These are phyloP conservation scores for Melanotus villosus DNA, from an alignment of 2,888 invertebrate species.

Conservation along the genomic window DNA sequence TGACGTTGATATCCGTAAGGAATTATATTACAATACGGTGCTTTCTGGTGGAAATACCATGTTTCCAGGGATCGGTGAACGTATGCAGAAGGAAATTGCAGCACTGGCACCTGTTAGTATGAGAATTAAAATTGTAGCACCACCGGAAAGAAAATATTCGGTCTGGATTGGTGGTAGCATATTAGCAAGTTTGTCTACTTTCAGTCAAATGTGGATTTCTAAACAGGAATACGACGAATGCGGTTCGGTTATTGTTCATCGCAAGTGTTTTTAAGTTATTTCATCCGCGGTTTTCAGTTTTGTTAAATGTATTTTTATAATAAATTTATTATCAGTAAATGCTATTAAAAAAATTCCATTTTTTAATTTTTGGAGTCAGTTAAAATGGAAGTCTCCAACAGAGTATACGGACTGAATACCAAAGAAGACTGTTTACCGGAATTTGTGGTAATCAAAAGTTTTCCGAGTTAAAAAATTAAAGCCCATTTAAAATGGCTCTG, in stretches of 20 bases:
- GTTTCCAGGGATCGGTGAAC: conserved; percentile 80
- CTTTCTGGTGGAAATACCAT: conserved; percentile 72
- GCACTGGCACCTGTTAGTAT: conserved; percentile 92
- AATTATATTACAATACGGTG: conserved; percentile 79
- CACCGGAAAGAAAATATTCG: conserved; percentile 92
- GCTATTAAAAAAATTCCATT: no score
- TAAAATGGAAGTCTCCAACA: no score
- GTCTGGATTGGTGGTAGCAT: conserved; percentile 93
- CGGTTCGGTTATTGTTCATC: conserved; percentile 82
- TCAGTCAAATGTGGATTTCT: conserved; percentile 95
- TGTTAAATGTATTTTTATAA: no score
- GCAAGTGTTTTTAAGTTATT: conserved; percentile 78
- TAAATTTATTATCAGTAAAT: no score
- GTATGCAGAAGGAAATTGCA: conserved; percentile 93
- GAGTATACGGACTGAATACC: no score
- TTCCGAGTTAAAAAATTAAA: no score
- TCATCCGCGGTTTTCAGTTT: no score
- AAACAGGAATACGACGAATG: conserved; percentile 93
- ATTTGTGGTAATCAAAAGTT: no score
- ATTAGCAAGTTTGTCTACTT: conserved; percentile 89
- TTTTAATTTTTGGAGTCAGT: no score
- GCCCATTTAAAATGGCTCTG: no score
- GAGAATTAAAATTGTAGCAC: conserved; percentile 96
- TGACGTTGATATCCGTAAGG: conserved; percentile 80
- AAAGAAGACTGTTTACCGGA: no score